These are phyloP conservation scores for Syngnathus typhle DNA, from an alignment of 2,113 vertebrate genomes.

Conservation along the genomic window DNA sequence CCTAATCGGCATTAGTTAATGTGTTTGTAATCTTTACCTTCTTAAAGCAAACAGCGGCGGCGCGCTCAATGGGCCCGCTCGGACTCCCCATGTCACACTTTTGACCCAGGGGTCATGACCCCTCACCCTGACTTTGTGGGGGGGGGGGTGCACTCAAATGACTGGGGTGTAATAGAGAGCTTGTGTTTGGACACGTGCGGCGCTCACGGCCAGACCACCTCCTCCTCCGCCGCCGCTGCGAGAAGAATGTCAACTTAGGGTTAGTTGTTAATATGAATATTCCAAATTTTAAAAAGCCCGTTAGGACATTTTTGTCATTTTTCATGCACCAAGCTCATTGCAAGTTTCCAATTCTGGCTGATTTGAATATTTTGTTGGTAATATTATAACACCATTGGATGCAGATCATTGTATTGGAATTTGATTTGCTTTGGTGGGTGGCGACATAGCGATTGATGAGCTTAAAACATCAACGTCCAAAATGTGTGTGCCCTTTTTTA, in stretches of 20 bases:
- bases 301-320: not conserved
- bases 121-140: constrained; percentile 82
- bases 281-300: not conserved
- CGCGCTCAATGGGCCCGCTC: constrained; percentile 74
- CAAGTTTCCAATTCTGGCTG: not conserved
- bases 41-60: constrained; percentile 85
- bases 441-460: not conserved
- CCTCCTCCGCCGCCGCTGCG: constrained; percentile 14
- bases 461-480: not conserved
- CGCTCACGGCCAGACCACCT: constrained; percentile 63
- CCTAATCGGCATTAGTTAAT: constrained; percentile 88
- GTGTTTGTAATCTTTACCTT: constrained; percentile 90
- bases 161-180: constrained; percentile 81
- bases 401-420: not conserved
- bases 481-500: not conserved
- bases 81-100: constrained; percentile 80
- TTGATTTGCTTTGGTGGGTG: not conserved
- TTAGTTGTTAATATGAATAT: not conserved
- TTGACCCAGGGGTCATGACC: constrained; percentile 82
- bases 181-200: constrained; percentile 86
- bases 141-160: constrained; percentile 83
- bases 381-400: not conserved
- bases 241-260: constrained; percentile 19
- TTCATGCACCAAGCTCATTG: too few species aligned
- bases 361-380: not conserved